These are phyloP conservation scores for Hemiscyllium ocellatum DNA, from an alignment of 2,113 vertebrate genomes.

Conservation along the genomic window DNA sequence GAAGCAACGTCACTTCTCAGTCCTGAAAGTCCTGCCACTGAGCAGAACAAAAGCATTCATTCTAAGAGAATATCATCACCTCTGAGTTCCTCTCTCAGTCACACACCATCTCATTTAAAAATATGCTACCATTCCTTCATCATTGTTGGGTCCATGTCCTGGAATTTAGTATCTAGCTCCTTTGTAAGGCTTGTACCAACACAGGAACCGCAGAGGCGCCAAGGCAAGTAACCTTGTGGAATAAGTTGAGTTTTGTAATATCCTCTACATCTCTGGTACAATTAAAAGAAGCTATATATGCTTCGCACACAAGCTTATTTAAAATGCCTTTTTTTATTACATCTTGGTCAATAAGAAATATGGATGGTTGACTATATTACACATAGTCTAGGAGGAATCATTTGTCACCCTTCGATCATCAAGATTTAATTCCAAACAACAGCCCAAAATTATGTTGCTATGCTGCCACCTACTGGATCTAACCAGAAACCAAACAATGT, in stretches of 20 bases:
- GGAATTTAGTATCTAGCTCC: background rate
- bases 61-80: background rate
- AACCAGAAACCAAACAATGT: background rate
- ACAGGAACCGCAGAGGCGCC: background rate
- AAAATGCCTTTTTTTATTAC: background rate
- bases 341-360: background rate
- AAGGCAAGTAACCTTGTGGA: background rate
- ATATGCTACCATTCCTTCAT: background rate
- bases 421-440: background rate
- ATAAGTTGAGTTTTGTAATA: background rate
- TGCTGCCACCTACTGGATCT: constrained; percentile 1
- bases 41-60: background rate
- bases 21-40: background rate
- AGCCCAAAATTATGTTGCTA: background rate
- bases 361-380: background rate
- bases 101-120: background rate
- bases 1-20: background rate
- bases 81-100: background rate
- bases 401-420: background rate
- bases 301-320: background rate
- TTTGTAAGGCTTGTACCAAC: background rate
- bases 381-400: background rate
- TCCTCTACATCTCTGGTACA: background rate
- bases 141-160: background rate
- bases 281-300: background rate